Evolutionary conservation across 2,113 vertebrate genomes (phyloP), one percentile per base, ranked within the genome.

Genomic region (Albula goreensis): DNA sequence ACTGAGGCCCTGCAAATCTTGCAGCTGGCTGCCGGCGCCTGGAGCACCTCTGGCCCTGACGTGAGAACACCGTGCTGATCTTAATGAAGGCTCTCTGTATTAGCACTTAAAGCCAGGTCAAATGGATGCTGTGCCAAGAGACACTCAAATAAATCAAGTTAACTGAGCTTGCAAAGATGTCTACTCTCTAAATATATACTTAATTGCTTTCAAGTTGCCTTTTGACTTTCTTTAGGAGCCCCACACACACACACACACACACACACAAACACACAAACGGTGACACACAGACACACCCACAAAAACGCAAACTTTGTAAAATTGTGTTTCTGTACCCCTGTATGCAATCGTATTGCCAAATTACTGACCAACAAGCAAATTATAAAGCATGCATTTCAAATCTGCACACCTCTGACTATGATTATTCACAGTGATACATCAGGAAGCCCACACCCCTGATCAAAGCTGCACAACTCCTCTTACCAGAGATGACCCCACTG

Each of bases 401-500:
- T 41, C 31, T 41, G 31, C 31, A 41, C 31, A 41, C 31, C 31
- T 41, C 31, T 41, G 31, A 41, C 31, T 41, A 41, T 41, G 31
- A 41, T 41, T 41, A 1, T 41, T 41, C 31, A 41, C 1, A 41
- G 31, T 41, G 31, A 41, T 41, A 41, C 31, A 41, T 41, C 31
- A 41, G 31, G 11, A 8, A 13, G 12, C 78, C n/a, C n/a, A 41
- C 78, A 17, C 53, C 78, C 48, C 84, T 50, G 60, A 15, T 10
- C 1, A 12, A 3, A 56, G 12, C 1, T 13, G 6, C 11, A 56
- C 81, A 22, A 5, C 52, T 1, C 22, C 15, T 81, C 93, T 90
- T 85, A 98, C 98, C 95, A 88, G 89, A 89, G 82, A 99, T 92
- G 81, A 96, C 96, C 0, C 95, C 94, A 0, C 97, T 98, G 84